Evolutionary conservation across 1,140 invertebrate species (phyloP).

Genomic region (Stegodyphus dumicola): DNA sequence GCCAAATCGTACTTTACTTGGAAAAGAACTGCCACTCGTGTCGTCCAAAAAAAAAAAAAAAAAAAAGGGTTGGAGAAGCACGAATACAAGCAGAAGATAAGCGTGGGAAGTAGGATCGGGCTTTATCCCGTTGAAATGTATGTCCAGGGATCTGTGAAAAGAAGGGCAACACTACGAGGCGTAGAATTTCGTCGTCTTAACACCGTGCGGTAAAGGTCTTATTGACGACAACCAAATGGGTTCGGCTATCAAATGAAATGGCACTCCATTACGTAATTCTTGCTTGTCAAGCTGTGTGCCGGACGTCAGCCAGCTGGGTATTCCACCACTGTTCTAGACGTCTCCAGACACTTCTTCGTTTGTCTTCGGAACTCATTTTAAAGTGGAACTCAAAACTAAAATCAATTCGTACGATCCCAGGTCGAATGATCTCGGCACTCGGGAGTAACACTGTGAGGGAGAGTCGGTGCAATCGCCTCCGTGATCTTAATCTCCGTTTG

Average conservation of each 20-base stretch:
- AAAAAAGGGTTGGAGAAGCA: background rate
- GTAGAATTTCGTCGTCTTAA: background rate
- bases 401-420: background rate
- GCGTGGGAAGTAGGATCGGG: background rate
- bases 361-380: background rate
- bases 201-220: background rate
- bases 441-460: background rate
- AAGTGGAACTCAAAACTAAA: background rate
- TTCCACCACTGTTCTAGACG: background rate
- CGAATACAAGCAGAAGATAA: background rate
- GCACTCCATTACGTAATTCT: background rate
- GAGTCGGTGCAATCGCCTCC: background rate
- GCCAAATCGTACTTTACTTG: background rate
- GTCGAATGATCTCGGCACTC: background rate
- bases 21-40: background rate
- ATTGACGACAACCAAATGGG: background rate
- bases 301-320: background rate
- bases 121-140: background rate
- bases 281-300: background rate
- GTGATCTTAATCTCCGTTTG: background rate
- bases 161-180: too few species aligned
- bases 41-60: too few species aligned
- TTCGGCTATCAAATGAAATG: slow-evolving; percentile 3
- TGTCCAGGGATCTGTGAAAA: too few species aligned
- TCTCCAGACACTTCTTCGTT: background rate